Evolutionary conservation across 2,113 vertebrate genomes (phyloP).

Genomic region (Istiophorus platypterus): DNA sequence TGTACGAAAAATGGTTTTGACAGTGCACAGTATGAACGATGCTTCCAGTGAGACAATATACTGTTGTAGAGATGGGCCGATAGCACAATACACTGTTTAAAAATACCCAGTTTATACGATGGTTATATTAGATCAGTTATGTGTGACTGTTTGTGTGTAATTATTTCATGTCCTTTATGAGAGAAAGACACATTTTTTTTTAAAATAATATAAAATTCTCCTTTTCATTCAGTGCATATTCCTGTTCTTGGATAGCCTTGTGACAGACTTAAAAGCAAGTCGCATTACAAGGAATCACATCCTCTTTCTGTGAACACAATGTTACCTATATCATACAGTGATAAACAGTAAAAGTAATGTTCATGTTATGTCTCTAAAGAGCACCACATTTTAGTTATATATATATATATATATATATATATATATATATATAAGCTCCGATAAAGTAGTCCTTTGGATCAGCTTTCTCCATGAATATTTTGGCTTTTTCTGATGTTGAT

Average conservation of each 20-base stretch:
- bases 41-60: neutral
- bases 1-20: constrained; percentile 22
- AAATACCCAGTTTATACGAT: neutral
- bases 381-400: neutral
- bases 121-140: constrained; percentile 6
- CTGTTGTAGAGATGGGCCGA: constrained; percentile 4
- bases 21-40: constrained; percentile 1
- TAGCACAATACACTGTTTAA: neutral
- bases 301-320: neutral
- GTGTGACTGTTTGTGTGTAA: neutral
- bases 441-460: no score
- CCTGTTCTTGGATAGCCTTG: neutral
- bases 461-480: neutral
- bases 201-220: neutral
- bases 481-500: neutral
- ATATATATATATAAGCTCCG: neutral
- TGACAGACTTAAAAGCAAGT: neutral
- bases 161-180: neutral
- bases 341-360: neutral
- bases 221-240: neutral
- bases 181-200: neutral
- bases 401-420: neutral
- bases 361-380: neutral
- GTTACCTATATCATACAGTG: neutral
- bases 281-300: neutral